A percentile compares a stretch with the other conserved stretches of the same genome.
These are phyloP conservation scores for Stegophylla sp. DNA, from an alignment of 2,888 invertebrate species.

Conservation along the genomic window DNA sequence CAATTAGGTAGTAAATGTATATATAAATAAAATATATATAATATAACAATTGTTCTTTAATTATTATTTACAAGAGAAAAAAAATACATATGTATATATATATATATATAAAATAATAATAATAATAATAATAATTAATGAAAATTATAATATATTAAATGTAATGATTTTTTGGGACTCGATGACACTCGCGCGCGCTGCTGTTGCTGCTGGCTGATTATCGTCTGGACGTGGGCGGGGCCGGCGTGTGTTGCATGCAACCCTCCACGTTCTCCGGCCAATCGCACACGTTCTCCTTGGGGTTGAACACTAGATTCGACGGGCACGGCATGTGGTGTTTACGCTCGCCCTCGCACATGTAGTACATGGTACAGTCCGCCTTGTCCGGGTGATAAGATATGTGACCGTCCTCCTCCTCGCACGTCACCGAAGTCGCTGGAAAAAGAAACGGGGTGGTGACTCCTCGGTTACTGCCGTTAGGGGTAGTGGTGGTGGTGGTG, in stretches of 20 bases:
- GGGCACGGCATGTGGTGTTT: constrained; percentile 97
- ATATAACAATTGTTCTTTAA: constrained; percentile 46
- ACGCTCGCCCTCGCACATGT: constrained; percentile 94
- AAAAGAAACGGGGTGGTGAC: neutral
- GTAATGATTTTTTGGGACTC: constrained; percentile 29
- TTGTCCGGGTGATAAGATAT: constrained; percentile 91
- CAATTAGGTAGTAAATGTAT: constrained; percentile 49
- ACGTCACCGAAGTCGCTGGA: constrained; percentile 83
- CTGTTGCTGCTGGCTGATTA: too few relatives aligned
- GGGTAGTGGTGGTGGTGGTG: too few relatives aligned
- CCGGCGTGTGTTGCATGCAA: constrained; percentile 76
- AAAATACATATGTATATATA: constrained; percentile 12
- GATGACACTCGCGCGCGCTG: constrained; percentile 55
- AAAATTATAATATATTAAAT: constrained; percentile 19
- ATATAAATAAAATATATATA: constrained; percentile 53
- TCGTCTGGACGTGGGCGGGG: constrained; percentile 67
- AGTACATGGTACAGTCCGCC: constrained; percentile 91
- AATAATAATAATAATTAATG: neutral
- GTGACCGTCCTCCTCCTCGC: constrained; percentile 93
- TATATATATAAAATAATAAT: neutral
- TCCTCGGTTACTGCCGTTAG: too few relatives aligned
- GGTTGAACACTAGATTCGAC: constrained; percentile 88
- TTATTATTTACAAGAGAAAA: constrained; percentile 54
- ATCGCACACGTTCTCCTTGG: constrained; percentile 91
- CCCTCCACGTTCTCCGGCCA: constrained; percentile 95